These are phyloP conservation scores for Brachyistius frenatus DNA, from an alignment of 2,113 vertebrate species.

Conservation along the genomic window DNA sequence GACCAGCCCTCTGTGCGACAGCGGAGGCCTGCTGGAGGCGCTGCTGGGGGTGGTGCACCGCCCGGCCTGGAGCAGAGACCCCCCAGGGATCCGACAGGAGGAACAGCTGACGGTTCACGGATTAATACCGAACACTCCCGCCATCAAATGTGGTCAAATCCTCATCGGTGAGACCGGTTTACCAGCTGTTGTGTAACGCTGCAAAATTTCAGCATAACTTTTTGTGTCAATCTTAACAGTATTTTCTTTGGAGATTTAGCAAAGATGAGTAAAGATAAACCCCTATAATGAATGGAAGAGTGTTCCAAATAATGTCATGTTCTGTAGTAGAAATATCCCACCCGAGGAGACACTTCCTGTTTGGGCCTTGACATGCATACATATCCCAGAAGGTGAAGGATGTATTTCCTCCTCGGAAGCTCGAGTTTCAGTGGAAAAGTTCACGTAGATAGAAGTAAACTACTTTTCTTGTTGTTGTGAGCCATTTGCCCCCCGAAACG, in stretches of 20 bases:
- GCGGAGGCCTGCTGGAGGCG: slow-evolving; percentile 87
- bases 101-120: slow-evolving; percentile 91
- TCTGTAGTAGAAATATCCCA: no score
- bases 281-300: no score
- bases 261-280: no score
- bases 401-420: not conserved
- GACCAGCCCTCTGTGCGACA: slow-evolving; percentile 75
- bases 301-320: no score
- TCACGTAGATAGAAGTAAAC: not conserved
- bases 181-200: not conserved
- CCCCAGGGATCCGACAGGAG: slow-evolving; percentile 66
- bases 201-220: not conserved
- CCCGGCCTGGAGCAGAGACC: slow-evolving; percentile 83
- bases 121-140: slow-evolving; percentile 90
- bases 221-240: not conserved
- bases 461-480: not conserved
- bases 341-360: not conserved
- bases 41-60: slow-evolving; percentile 93
- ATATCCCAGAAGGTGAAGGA: not conserved
- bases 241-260: no score
- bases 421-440: not conserved
- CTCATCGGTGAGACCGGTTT: slow-evolving; percentile 89
- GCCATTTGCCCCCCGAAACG: not conserved
- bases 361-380: not conserved
- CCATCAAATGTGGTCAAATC: slow-evolving; percentile 90